phyloP scores from a whole-genome alignment of 2,113 vertebrate species.

The Clinocottus analis region DNA sequence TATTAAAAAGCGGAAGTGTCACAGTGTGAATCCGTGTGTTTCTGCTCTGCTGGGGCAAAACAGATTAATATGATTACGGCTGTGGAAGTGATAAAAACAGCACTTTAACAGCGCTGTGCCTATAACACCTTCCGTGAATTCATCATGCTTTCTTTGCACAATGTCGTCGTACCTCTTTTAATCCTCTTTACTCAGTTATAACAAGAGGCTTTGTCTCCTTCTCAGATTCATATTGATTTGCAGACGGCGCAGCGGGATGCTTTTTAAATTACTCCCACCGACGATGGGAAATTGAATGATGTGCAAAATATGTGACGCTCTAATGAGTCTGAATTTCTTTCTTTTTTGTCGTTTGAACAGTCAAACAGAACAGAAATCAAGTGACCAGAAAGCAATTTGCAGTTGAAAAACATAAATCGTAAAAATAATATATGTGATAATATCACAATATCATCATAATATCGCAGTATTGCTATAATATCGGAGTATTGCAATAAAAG shows the following conservation, averaged over 20 bases:
- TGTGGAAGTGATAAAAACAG: conserved; percentile 22
- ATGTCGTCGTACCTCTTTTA: not conserved
- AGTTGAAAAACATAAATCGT: too few species aligned
- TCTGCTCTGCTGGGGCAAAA: conserved; percentile 29
- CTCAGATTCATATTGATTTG: conserved; percentile 12
- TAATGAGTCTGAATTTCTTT: conserved; percentile 11
- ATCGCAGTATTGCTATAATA: too few species aligned
- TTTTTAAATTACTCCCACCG: not conserved
- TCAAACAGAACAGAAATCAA: too few species aligned
- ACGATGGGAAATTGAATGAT: not conserved
- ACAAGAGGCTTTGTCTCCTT: not conserved
- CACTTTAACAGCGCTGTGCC: conserved; percentile 11
- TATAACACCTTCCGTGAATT: conserved; percentile 20
- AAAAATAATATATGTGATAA: too few species aligned
- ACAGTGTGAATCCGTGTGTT: not conserved
- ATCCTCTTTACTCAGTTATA: conserved; percentile 12
- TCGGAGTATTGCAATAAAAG: too few species aligned
- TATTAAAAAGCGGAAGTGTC: not conserved
- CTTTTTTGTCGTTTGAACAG: too few species aligned
- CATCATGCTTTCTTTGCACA: conserved; percentile 19
- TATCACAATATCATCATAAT: too few species aligned
- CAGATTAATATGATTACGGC: conserved; percentile 34
- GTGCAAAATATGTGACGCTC: not conserved
- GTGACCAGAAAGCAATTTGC: not conserved
- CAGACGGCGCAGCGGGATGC: not conserved